Evolutionary conservation across 2,888 invertebrate genomes (phyloP).

Genomic region (Anticlea derivata): DNA sequence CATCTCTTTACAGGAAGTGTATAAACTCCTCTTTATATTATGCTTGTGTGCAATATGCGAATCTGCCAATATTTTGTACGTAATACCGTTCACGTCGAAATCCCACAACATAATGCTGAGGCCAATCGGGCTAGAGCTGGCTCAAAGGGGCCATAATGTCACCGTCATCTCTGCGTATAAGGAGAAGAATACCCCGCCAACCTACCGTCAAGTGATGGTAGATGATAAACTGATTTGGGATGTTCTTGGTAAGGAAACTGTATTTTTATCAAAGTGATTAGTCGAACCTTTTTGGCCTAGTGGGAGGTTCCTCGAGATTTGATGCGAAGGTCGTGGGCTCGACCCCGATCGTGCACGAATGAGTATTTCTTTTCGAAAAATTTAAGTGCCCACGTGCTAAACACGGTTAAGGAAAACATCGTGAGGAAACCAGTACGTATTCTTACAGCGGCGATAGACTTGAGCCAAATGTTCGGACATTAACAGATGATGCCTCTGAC

Average conservation of each 20-base stretch:
- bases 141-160: constrained; percentile 78
- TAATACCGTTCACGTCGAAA: constrained; percentile 73
- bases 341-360: too few species aligned
- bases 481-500: too few species aligned
- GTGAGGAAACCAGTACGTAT: too few species aligned
- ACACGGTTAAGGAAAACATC: too few species aligned
- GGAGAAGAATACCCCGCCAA: constrained; percentile 58
- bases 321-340: too few species aligned
- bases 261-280: too few species aligned
- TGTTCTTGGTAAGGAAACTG: constrained; percentile 57
- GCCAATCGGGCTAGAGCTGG: constrained; percentile 74
- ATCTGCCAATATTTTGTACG: constrained; percentile 70
- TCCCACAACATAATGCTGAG: constrained; percentile 76
- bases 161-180: constrained; percentile 72
- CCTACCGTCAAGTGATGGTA: constrained; percentile 65
- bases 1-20: constrained; percentile 32
- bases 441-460: too few species aligned
- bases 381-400: too few species aligned
- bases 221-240: constrained; percentile 71
- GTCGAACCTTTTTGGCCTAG: too few species aligned
- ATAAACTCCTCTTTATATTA: constrained; percentile 33
- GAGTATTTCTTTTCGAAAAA: too few species aligned
- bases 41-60: constrained; percentile 38
- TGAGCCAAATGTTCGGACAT: too few species aligned
- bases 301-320: too few species aligned